These are phyloP conservation scores for Bryconaethiops microstoma DNA, from an alignment of 2,797 vertebrate species.

Conservation along the genomic window DNA sequence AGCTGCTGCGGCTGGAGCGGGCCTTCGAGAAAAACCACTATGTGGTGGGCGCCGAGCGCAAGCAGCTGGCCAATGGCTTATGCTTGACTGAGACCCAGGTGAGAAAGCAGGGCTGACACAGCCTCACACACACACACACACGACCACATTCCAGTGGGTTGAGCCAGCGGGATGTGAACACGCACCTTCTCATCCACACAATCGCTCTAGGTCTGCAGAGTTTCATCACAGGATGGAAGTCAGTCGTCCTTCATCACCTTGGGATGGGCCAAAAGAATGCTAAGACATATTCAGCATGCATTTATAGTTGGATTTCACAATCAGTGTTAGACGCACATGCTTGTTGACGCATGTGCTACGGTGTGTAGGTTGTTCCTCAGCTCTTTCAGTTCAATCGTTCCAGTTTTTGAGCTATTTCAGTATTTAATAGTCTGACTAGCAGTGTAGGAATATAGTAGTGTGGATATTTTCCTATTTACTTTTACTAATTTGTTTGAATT, in stretches of 20 bases:
- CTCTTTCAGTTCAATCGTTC: conserved; percentile 22
- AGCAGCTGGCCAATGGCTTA: conserved; percentile 69
- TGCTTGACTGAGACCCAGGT: conserved; percentile 73
- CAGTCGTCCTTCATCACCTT: conserved; percentile 59
- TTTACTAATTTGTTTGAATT: too few species aligned
- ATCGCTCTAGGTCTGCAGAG: conserved; percentile 12
- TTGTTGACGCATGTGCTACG: conserved; percentile 44
- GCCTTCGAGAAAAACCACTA: conserved; percentile 73
- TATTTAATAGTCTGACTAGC: not conserved
- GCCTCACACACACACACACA: not conserved
- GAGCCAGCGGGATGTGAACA: conserved; percentile 47
- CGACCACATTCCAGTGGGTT: conserved; percentile 33
- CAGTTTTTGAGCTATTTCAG: conserved; percentile 30
- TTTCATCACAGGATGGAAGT: conserved; percentile 58
- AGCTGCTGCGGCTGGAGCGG: conserved; percentile 65
- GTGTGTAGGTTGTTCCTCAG: conserved; percentile 9
- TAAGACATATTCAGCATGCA: conserved; percentile 44
- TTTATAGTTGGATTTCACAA: conserved; percentile 57
- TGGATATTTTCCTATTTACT: too few species aligned
- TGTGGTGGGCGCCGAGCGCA: conserved; percentile 70
- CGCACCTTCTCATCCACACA: conserved; percentile 49
- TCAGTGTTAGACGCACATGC: conserved; percentile 42
- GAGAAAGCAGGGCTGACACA: conserved; percentile 18
- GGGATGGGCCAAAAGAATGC: conserved; percentile 58
- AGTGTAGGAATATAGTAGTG: too few species aligned